Conservation (phyloP, 64 coral and sea anemone species). For the Anthopleura sola region DNA sequence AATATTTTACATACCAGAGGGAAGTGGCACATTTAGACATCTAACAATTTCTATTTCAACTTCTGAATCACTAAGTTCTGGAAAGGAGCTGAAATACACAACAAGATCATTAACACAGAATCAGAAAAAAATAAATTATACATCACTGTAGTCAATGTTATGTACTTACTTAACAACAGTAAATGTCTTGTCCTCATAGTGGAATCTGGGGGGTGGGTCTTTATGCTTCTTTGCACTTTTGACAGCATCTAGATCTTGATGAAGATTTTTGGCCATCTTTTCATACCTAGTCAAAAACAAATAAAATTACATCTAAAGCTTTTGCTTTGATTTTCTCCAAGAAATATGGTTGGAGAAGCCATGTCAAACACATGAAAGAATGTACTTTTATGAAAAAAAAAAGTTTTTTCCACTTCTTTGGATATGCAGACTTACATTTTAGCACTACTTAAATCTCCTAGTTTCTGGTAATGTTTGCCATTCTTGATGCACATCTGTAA, state of each 20-base stretch:
- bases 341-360: too few species aligned
- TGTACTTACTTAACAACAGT: constrained; percentile 89
- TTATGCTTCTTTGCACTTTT: constrained; percentile 86
- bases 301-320: background rate
- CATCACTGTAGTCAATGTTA: background rate
- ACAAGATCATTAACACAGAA: background rate
- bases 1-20: constrained; percentile 54
- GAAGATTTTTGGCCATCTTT: constrained; percentile 77
- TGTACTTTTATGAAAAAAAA: too few species aligned
- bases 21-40: constrained; percentile 87
- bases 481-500: constrained; percentile 95
- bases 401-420: too few species aligned
- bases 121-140: background rate
- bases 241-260: constrained; percentile 75
- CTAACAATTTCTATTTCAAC: constrained; percentile 76
- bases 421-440: constrained; percentile 65
- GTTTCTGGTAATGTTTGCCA: constrained; percentile 79
- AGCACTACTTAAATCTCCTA: constrained; percentile 87
- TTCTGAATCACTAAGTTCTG: constrained; percentile 91
- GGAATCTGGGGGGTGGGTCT: constrained; percentile 82
- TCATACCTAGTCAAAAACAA: constrained; percentile 95
- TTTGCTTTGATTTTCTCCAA: too few species aligned
- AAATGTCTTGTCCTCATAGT: constrained; percentile 94
- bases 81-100: constrained; percentile 65
- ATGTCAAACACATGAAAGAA: too few species aligned